Base-by-base conservation (phyloP, 2,888 invertebrate genomes). In the Pardosa pseudoannulata region DNA sequence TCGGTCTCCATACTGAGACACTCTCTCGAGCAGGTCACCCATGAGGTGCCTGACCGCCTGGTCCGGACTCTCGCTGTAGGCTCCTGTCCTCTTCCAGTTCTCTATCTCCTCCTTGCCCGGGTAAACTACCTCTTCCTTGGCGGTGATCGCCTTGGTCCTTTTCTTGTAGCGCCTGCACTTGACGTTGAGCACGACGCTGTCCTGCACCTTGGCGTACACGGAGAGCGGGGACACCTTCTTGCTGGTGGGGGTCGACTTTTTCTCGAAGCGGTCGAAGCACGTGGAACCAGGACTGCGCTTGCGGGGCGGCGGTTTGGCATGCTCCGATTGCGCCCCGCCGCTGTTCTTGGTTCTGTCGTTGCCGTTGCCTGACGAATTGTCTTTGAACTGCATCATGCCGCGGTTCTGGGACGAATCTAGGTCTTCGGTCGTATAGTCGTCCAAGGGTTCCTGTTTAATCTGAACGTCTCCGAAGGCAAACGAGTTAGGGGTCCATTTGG, bases 91-190 rank as follows among this genome's bases (percentile, higher is more conserved):
- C 23, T 86, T 79, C 62, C 74, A 86, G n/a, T 46, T 74, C 27
- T 86, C 79, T 27, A 79, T 75, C 16, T 86, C 79, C 19, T 79
- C 74, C 16, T 70, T 23, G 5, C 74, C 74, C 31, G 83, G 83
- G 41, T 67, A 78, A 5, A 50, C 7, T 0, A 31, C 13, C n/a
- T 79, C 86, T 64, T 86, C 86, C 19, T 80, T 74, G 7, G 41
- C 31, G 2, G 23, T 41, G 6, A 70, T 71, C 11, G 87, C 71
- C 39, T 87, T 87, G 1, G 87, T 87, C 36, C 87, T 56, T 16
- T 82, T 81, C 46, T 87, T 87, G 32, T 79, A 87, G 2, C 87
- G 67, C 27, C 79, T 87, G 74, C 87, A 87, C 31, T 78, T 82
- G 11, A 87, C 87, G 6, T 32, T 74, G 27, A 79, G n/a, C 27